Evolutionary conservation across 2,888 invertebrate species (phyloP), one percentile per base, ranked within the genome.

Genomic region (Adelphocoris suturalis): DNA sequence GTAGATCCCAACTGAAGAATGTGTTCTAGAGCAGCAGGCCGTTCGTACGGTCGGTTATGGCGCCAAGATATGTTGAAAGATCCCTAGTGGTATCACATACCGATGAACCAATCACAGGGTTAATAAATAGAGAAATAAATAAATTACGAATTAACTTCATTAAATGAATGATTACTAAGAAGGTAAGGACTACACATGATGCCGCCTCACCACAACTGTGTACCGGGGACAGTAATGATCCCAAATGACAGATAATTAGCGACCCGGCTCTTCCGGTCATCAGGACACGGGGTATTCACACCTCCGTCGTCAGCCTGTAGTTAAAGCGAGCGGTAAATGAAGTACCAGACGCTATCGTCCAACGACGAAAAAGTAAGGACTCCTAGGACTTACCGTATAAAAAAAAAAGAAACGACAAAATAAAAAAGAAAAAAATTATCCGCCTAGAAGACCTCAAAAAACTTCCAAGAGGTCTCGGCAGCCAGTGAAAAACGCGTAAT

Each of bases 401-500:
- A 52, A 68, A 23, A 16, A 61, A 19, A 61, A n/a, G 1, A 19
- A 61, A 61, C 61, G 0, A 27, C 23, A 68, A 23, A 19, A 68
- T 2, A 27, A 9, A 23, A 68, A 27, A 82, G 23, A 52, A 82
- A 52, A 82, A 82, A 82, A 52, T 5, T 68, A 68, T 68, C 68
- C 68, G 23, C 68, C 52, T 82, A 82, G 82, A 52, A 48, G 82
- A 19, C 52, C 23, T 19, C n/a, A 82, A 52, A 82, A n/a, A 82
- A 48, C 82, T 11, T 27, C 13, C 13, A 55, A 37, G 52, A 48
- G 52, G 52, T 12, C 82, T 82, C 52, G 80, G 52, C 47, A 82
- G 52, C 23, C 82, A 19, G 52, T 82, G 52, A 82, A 82, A 82
- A 82, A 82, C 82, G 82, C 82, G 52, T 82, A 82, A 82, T 82